phyloP scores from a whole-genome alignment of 2,888 invertebrate genomes.

The Hemistola chrysoprasaria region DNA sequence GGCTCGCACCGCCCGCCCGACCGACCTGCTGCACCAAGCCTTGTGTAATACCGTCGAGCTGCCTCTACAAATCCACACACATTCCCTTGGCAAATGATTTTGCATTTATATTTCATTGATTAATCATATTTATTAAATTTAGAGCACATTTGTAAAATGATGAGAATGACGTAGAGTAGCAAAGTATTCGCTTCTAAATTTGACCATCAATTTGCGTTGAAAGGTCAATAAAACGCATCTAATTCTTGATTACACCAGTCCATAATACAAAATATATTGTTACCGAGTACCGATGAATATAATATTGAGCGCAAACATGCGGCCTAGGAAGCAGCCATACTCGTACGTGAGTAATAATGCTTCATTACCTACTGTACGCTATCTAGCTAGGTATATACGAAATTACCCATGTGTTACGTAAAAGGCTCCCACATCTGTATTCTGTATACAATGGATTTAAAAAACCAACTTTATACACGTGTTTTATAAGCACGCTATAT shows the following conservation, averaged over 20 bases:
- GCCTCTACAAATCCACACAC: slow-evolving; percentile 28
- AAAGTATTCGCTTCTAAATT: no score
- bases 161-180: no score
- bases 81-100: slow-evolving; percentile 17
- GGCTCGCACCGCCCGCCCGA: slow-evolving; percentile 64
- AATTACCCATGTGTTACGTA: slow-evolving; percentile 49
- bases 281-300: no score
- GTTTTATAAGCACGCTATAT: slow-evolving; percentile 2
- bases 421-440: slow-evolving; percentile 33
- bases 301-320: slow-evolving; percentile 1
- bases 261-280: no score
- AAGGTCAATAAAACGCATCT: no score
- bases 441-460: slow-evolving; percentile 26
- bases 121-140: no score
- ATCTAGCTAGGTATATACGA: slow-evolving; percentile 32
- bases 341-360: slow-evolving; percentile 33
- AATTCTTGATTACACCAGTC: no score
- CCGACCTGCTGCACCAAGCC: slow-evolving; percentile 69
- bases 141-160: no score
- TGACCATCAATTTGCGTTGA: no score
- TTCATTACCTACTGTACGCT: slow-evolving; percentile 36
- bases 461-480: slow-evolving; percentile 14
- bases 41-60: slow-evolving; percentile 71
- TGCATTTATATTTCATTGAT: no score
- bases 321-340: slow-evolving; percentile 14